A percentile compares a stretch with the other conserved stretches of the same genome.
Conservation (phyloP, 2,113 vertebrate genomes). For the Murina feae region DNA sequence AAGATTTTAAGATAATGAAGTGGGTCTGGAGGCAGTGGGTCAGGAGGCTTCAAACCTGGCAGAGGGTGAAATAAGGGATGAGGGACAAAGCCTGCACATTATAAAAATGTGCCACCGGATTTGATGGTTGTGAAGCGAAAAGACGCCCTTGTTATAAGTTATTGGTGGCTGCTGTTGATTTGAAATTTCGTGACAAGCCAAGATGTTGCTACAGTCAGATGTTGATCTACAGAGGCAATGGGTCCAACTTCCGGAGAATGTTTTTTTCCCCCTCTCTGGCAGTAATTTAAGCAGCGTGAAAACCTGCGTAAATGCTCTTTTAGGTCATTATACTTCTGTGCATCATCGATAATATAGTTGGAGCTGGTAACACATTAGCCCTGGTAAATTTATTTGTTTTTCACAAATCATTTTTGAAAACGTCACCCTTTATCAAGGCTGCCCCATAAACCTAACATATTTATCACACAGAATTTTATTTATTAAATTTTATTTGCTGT, state of each 20-base stretch:
- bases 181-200: slow-evolving; percentile 75
- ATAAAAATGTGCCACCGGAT: slow-evolving; percentile 44
- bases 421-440: slow-evolving; percentile 73
- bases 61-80: not conserved
- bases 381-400: slow-evolving; percentile 82
- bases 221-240: slow-evolving; percentile 74
- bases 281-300: slow-evolving; percentile 80
- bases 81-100: not conserved
- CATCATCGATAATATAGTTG: slow-evolving; percentile 77
- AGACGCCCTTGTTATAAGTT: slow-evolving; percentile 47
- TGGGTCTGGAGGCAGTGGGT: not conserved
- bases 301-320: slow-evolving; percentile 79
- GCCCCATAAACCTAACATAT: slow-evolving; percentile 78
- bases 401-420: slow-evolving; percentile 80
- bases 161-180: slow-evolving; percentile 63
- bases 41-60: not conserved
- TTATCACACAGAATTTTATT: slow-evolving; percentile 82
- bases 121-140: slow-evolving; percentile 61
- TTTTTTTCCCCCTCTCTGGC: slow-evolving; percentile 73
- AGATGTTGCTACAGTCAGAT: slow-evolving; percentile 56
- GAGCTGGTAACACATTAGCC: slow-evolving; percentile 74
- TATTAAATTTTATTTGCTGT: slow-evolving; percentile 83
- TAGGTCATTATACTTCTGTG: slow-evolving; percentile 80
- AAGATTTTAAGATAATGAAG: not conserved
- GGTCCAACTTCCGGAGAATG: slow-evolving; percentile 70